Conservation (phyloP, 2,797 vertebrate genomes). For the Aeoliscus strigatus region DNA sequence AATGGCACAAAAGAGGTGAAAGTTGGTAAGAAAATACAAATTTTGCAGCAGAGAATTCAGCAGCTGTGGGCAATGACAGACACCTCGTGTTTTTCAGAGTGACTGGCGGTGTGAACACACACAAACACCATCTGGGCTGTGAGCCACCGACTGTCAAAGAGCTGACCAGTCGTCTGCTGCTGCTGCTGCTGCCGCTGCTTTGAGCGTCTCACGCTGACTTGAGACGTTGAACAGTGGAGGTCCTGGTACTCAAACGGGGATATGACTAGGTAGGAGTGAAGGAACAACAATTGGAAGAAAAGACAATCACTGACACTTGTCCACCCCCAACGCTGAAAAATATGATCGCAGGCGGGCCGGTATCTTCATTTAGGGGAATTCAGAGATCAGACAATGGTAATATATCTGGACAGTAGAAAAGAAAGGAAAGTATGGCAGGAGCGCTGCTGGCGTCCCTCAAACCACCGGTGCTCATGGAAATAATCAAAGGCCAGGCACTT, state of each 20-base stretch:
- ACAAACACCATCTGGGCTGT: constrained; percentile 33
- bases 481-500: too few relatives aligned
- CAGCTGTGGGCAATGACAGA: constrained; percentile 18
- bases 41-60: constrained; percentile 18
- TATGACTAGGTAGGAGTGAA: constrained; percentile 21
- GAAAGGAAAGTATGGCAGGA: too few relatives aligned
- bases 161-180: constrained; percentile 34
- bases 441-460: too few relatives aligned
- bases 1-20: too few relatives aligned
- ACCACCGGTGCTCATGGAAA: too few relatives aligned
- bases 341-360: constrained; percentile 25
- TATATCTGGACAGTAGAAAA: background rate
- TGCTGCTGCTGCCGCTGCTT: constrained; percentile 30
- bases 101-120: constrained; percentile 12
- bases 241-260: constrained; percentile 30
- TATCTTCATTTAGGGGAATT: constrained; percentile 40
- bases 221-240: constrained; percentile 26
- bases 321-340: constrained; percentile 36
- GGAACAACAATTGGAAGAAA: constrained; percentile 12
- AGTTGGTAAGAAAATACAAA: too few relatives aligned
- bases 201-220: constrained; percentile 30
- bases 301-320: constrained; percentile 43
- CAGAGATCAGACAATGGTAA: constrained; percentile 7
- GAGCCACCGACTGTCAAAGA: constrained; percentile 33
- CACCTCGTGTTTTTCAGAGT: constrained; percentile 42